Evolutionary conservation across 2,888 invertebrate species (phyloP), one percentile per base, ranked within the genome.

Genomic region (Hedya salicella): DNA sequence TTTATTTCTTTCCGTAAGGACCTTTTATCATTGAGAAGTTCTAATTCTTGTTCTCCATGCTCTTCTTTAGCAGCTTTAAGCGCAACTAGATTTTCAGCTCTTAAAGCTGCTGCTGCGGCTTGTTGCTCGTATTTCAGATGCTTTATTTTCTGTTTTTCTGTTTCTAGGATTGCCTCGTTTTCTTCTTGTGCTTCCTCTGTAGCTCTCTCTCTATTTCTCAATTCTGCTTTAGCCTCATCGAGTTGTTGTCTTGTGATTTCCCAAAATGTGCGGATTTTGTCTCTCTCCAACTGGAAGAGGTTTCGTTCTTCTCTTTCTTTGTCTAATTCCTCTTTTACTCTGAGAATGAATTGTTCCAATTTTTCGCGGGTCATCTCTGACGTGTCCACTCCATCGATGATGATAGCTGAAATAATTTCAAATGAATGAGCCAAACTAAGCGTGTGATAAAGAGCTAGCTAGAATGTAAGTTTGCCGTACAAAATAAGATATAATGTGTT

Each of bases 231-330:
- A 11, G 95, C 95, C 89, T 98, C 97, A 78, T 98, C 97, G 46
- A 98, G 88, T 81, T 98, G 97, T 75, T 96, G 95, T 72, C 97
- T 94, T 0, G 98, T 97, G 62, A 98, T 98, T 87, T 98, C 98
- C 98, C 98, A 99, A 83, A 98, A 98, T 3, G 97, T 97, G 73
- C 97, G 94, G 14, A 98, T 93, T 89, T 98, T 98, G 84, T 98
- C 98, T 73, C 98, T 93, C 90, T 99, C 99, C 76, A 98, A 86
- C 88, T 98, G 98, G 78, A 98, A 98, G 84, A 96, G 98, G 86
- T 98, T 98, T 62, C 99, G 92, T 86, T 99, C 98, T 86, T 98
- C 98, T 76, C 98, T 93, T 86, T 99, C 98, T 65, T 97, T 94
- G 80, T 98, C 98, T 82, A 98, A 93, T 91, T 98, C 98, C 80